Evolutionary conservation across 2,797 vertebrate genomes (phyloP), one percentile per base, ranked within the genome.

Genomic region (Brachyrhaphis roseni): DNA sequence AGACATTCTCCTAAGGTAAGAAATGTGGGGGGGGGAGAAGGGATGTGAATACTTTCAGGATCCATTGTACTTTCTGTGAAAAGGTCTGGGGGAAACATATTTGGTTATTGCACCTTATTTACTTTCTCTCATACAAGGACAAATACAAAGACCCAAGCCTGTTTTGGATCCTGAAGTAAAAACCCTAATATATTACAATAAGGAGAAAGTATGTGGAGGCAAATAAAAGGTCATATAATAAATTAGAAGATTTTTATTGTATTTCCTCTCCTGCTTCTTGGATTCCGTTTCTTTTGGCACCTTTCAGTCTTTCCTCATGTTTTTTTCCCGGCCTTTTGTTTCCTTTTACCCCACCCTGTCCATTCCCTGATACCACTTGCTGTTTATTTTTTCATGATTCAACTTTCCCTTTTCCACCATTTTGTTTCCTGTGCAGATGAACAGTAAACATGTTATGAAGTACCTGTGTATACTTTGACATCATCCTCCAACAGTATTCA

Each of bases 61-160:
- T 71, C 13, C 39, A 7, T 73, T 74, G 4, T 77, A 71, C 70
- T 11, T 78, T 66, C 46, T 53, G 55, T 1, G 12, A 72, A 47
- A 62, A 75, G 68, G 28, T 76, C 59, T 66, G 62, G 23, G 62
- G 55, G 59, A 79, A 79, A 81, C 28, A 26, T 78, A 31, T 84
- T 76, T 82, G 71, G 70, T 84, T 70, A 66, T 83, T 82, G 84
- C 88, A 88, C 89, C 84, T 82, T 87, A 86, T 16, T 82, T 45
- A 68, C 36, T 76, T 59, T 83, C 78, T 78, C 34, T 31, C 66
- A 70, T 72, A 43, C 51, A 79, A 82, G 77, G 64, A 81, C 6
- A 80, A 55, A 82, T 5, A 76, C 41, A 76, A 51, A 78, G 31
- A 83, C 43, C 74, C 73, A 16, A 71, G 70, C 18, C 73, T 46